Percentiles rank a stretch among this genome's conserved stretches.
Conservation (phyloP, 2,888 invertebrate species). For the Corbicula japonica region DNA sequence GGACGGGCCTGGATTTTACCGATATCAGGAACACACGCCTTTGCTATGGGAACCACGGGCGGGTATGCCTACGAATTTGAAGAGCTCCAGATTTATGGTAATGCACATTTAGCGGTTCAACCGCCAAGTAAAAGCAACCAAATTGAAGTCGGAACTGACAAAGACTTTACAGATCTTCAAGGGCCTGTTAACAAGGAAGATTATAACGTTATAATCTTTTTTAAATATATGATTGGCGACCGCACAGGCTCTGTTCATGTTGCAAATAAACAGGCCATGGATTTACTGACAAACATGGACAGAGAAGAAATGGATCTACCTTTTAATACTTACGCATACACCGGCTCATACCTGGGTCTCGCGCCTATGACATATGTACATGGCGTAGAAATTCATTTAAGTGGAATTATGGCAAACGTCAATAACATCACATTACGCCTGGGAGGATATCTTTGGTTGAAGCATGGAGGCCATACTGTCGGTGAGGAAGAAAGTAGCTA, state of each 20-base stretch:
- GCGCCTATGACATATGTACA: constrained; percentile 76
- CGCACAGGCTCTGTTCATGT: constrained; percentile 78
- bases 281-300: constrained; percentile 67
- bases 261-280: constrained; percentile 71
- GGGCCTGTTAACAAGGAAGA: constrained; percentile 21
- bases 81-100: constrained; percentile 80
- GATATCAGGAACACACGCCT: constrained; percentile 72
- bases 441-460: constrained; percentile 77
- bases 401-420: constrained; percentile 74
- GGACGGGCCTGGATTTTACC: constrained; percentile 79
- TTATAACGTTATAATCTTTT: constrained; percentile 76
- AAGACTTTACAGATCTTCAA: constrained; percentile 27
- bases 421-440: constrained; percentile 76
- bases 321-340: constrained; percentile 76
- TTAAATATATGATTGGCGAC: constrained; percentile 81
- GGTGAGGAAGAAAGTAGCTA: constrained; percentile 68
- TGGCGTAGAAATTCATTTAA: constrained; percentile 78
- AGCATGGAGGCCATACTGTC: constrained; percentile 75
- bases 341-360: constrained; percentile 73
- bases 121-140: constrained; percentile 61
- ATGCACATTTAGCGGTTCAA: constrained; percentile 76
- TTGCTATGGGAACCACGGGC: constrained; percentile 62
- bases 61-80: constrained; percentile 72
- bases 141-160: constrained; percentile 31
- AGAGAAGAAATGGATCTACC: constrained; percentile 79